Evolutionary conservation across 2,888 invertebrate species (phyloP), one percentile per base, ranked within the genome.

Genomic region (Tetramorium bicarinatum): DNA sequence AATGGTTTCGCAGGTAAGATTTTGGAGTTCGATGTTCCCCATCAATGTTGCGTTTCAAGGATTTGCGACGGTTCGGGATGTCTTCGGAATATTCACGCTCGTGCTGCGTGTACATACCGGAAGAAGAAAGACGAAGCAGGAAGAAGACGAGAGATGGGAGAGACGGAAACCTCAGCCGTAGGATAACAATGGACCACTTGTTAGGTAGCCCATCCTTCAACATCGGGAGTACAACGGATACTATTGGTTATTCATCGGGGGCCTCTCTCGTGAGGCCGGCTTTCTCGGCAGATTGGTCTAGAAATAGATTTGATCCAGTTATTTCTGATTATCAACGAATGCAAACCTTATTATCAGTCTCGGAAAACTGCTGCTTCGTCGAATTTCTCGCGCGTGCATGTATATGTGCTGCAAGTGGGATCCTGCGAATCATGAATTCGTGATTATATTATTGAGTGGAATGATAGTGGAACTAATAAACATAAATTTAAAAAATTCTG

Each of bases 171-270:
- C 75, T 85, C 81, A 87, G 86, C 76, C 75, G 85, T 87, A 85
- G 86, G 88, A 88, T 88, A 93, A 93, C 94, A 94, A 94, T 94
- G 93, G 92, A 86, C 91, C 93, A 93, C 93, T 94, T 93, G 93
- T 94, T 92, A 91, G 88, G 87, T 83, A 88, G 87, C 81, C 87
- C 88, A 87, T 91, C 90, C 87, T 87, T 87, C 85, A 87, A 89
- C 87, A 89, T 87, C 85, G 71, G 69, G 84, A 54, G 82, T 80
- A 94, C 93, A 93, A 94, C 93, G 92, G 91, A 90, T 90, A 91
- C 92, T 93, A 93, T 93, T 93, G 88, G 87, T 88, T 91, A 91
- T 92, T 93, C 90, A 93, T 93, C 91, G 90, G 87, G 82, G 82
- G 83, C 85, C 25, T 86, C 84, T 88, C 84, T 87, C 52, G 18